Percentiles rank a stretch among this genome's conserved stretches.
Conservation (phyloP, 37 sponge, comb jelly and placozoan genomes). For the Beroe ovata region DNA sequence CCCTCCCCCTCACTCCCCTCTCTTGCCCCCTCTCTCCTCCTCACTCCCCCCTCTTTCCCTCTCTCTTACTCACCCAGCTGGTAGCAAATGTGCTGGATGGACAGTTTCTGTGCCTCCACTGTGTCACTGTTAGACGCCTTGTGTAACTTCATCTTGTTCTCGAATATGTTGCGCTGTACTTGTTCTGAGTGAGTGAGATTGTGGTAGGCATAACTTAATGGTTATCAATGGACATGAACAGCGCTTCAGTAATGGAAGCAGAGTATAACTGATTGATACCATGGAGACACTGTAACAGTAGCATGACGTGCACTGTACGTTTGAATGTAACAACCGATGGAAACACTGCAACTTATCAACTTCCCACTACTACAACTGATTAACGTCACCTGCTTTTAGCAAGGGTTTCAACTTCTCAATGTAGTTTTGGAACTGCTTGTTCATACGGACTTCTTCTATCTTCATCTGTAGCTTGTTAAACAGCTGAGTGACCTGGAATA, state of each 20-base stretch:
- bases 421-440: constrained; percentile 55
- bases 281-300: too few species aligned
- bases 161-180: constrained; percentile 18
- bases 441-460: constrained; percentile 46
- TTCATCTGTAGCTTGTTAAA: constrained; percentile 53
- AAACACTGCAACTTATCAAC: too few species aligned
- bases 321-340: too few species aligned
- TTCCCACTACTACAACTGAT: too few species aligned
- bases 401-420: constrained; percentile 58
- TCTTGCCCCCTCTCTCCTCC: too few species aligned
- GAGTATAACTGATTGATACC: too few species aligned
- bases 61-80: constrained; percentile 25
- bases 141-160: constrained; percentile 57
- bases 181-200: constrained; percentile 25
- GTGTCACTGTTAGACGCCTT: constrained; percentile 7
- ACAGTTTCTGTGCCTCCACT: constrained; percentile 44
- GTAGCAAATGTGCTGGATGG: constrained; percentile 56
- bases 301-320: too few species aligned
- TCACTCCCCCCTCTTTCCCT: too few species aligned
- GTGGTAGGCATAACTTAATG: too few species aligned
- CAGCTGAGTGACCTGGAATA: constrained; percentile 14
- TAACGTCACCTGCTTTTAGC: constrained; percentile 56
- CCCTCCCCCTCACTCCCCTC: too few species aligned
- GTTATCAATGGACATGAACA: too few species aligned
- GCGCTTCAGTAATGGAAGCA: too few species aligned